phyloP scores from a whole-genome alignment of 2,888 invertebrate species.

The Seladonia tumulorum region DNA sequence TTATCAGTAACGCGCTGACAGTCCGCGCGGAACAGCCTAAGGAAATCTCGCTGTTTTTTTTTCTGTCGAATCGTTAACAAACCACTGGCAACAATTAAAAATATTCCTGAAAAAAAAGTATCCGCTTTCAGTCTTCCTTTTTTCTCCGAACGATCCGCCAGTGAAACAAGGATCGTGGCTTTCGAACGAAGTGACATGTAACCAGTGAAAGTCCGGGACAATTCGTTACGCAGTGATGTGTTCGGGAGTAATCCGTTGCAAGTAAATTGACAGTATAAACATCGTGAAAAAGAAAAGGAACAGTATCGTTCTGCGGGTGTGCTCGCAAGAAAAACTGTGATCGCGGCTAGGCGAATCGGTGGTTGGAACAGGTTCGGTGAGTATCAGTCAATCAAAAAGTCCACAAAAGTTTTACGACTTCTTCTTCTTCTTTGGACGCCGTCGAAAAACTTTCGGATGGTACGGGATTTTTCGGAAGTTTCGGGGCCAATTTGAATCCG shows the following conservation, averaged over 20 bases:
- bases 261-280: background rate
- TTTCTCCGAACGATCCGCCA: background rate
- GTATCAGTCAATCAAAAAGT: slow-evolving; percentile 31
- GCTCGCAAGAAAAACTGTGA: background rate
- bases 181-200: slow-evolving; percentile 31
- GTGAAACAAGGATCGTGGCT: slow-evolving; percentile 19
- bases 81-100: background rate
- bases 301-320: background rate
- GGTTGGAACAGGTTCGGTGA: slow-evolving; percentile 21
- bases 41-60: background rate
- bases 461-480: slow-evolving; percentile 24
- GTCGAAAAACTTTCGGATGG: slow-evolving; percentile 19
- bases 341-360: background rate
- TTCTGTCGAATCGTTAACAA: background rate
- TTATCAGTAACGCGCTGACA: slow-evolving; percentile 55
- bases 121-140: background rate
- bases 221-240: slow-evolving; percentile 32
- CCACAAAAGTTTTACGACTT: background rate
- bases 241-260: slow-evolving; percentile 9
- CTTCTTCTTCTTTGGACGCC: background rate
- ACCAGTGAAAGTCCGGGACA: slow-evolving; percentile 47
- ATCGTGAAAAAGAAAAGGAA: background rate
- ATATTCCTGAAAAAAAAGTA: too few relatives aligned
- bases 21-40: slow-evolving; percentile 4
- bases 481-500: slow-evolving; percentile 27